Evolutionary conservation across 2,797 vertebrate genomes (phyloP), one percentile per base, ranked within the genome.

Genomic region (Oreonectes daqikongensis): DNA sequence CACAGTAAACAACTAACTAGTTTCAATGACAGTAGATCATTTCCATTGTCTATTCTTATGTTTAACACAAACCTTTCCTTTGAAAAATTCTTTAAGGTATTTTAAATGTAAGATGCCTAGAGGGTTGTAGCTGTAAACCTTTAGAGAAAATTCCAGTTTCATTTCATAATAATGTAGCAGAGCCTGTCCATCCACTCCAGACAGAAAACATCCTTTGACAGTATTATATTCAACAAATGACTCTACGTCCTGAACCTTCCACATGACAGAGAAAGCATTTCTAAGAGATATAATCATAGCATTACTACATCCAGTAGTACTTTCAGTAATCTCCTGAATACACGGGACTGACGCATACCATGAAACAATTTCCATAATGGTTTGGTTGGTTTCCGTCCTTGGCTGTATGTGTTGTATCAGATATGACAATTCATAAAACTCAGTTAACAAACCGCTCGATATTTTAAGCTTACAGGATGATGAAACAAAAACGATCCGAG

Each of bases 81-180:
- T 42, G 57, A 28, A 10, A 18, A 15, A 4, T 24, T 18, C 5
- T 72, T 57, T 59, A 2, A 59, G 17, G 15, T 18, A 59, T 59
- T 35, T 50, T 32, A 2, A 72, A 4, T 14, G 1, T 1, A 10
- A 30, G 24, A 30, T 61, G 10, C 20, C 57, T 17, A 70, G 30
- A 6, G 2, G 4, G 40, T 38, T 22, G 26, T 60, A 46, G 10
- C 55, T 22, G 18, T 32, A 18, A 61, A 32, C 1, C 28, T 22
- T 72, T 64, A 84, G 59, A 35, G 79, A 80, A 68, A 79, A 91
- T 91, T 89, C 85, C 81, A 83, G 78, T 81, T 70, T 91, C 86
- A 90, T 83, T 82, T 72, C 83, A 85, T 5, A 90, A 83, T 81
- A 78, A 93, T 89, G 90, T 46, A 17, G 89, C 72, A 35, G 1